Base-by-base conservation (phyloP, 53 echinoderm and acorn worm genomes). In the Pentamera pediparva region DNA sequence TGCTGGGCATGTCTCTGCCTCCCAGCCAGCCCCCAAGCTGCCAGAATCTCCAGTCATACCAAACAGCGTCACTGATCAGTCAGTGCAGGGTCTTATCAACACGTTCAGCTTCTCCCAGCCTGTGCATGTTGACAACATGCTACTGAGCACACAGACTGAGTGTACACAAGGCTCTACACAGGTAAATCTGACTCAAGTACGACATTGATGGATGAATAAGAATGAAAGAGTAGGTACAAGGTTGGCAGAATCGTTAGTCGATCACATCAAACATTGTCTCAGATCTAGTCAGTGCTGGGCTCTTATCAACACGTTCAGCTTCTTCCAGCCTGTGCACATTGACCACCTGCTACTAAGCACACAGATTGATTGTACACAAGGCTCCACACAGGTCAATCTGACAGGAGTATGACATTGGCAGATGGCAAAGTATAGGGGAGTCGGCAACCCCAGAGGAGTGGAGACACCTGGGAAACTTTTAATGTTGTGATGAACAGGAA, bases 101-200 rank as follows among this genome's bases (percentile, higher is more conserved):
- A 83, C 79, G 4, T 82, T 90, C 56, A 94, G 95, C 74, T 94
- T 94, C 87, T 94, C 95, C 8, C 95, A 94, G 56, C 95, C 95
- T 5, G 87, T 94, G 1, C 95, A 94, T 73, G 72, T 82, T 4
- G 87, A 90, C 58, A 71, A 90, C 48, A 87, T 94, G 87, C 69
- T 94, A 2, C 78, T 94, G 10, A 74, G 95, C 57, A 94, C 90
- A 52, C 95, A 94, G 51, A 38, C 89, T 4, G 84, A 65, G 31
- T 79, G 79, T 41, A 94, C 95, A 19, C 95, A 90, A 0, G 90
- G 90, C 4, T 59, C 62, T 31, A 89, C 93, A 61, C 95, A 94
- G 95, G 95, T 94, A 64, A 37, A 80, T 65, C 1, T 32, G 6
- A 6, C 20, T 33, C 35, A 1, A 1, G 13, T 12, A 45, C n/a